Evolutionary conservation across 53 echinoderm and acorn worm species (phyloP).

Genomic region (Paracentrotus lividus): DNA sequence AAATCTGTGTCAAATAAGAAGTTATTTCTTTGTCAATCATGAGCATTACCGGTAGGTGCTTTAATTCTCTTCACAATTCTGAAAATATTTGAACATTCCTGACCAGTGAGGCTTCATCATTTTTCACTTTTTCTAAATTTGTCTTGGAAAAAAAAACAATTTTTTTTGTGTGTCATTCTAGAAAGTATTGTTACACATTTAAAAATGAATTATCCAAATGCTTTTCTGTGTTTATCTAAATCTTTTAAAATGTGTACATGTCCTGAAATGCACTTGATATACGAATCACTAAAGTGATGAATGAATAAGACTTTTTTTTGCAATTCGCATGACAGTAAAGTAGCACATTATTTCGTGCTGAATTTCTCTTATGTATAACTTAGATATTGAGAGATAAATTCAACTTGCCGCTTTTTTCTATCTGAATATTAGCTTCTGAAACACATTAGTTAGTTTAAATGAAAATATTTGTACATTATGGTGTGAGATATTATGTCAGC

Average conservation of each 20-base stretch:
- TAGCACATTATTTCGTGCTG: not conserved
- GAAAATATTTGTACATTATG: conserved; percentile 24
- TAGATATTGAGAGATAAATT: not conserved
- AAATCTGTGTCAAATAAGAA: not conserved
- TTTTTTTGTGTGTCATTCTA: not conserved
- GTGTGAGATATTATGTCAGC: conserved; percentile 40
- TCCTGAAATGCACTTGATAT: not conserved
- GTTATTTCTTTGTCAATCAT: not conserved
- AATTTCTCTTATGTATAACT: not conserved
- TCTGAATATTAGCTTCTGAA: not conserved
- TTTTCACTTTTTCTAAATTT: not conserved
- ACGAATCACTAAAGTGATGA: not conserved
- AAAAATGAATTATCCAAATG: not conserved
- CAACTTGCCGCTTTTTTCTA: conserved; percentile 36
- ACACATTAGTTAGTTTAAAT: not conserved
- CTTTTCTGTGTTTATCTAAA: not conserved
- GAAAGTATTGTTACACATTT: not conserved
- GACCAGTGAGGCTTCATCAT: not conserved
- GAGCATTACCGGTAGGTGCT: not conserved
- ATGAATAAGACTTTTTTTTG: not conserved
- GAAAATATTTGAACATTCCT: not conserved
- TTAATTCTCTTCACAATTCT: not conserved
- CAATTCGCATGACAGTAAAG: not conserved
- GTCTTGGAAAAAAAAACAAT: not conserved
- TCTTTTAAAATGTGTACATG: not conserved